These are phyloP conservation scores for Diplazon laetatorius DNA, from an alignment of 2,888 invertebrate genomes.

Conservation along the genomic window DNA sequence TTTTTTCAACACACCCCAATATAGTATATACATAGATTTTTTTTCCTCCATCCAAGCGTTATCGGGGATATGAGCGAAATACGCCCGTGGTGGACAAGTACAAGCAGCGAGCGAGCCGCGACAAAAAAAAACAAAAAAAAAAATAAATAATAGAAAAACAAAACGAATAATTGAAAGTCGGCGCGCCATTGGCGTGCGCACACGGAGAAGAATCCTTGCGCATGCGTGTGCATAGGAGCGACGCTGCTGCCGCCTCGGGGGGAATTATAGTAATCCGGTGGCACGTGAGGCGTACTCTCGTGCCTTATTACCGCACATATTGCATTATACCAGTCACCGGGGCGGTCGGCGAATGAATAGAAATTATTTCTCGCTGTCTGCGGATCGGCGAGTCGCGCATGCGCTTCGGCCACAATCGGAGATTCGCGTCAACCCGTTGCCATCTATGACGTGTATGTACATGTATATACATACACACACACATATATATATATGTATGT, in stretches of 20 bases:
- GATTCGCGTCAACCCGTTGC: constrained; percentile 18
- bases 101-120: constrained; percentile 18
- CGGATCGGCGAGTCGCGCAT: constrained; percentile 26
- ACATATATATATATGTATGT: background rate
- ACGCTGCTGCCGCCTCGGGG: constrained; percentile 49
- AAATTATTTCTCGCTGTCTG: constrained; percentile 60
- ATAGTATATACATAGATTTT: too few species aligned
- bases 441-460: constrained; percentile 1
- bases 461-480: background rate
- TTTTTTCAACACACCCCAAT: too few species aligned
- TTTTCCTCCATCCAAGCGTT: constrained; percentile 49
- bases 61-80: constrained; percentile 54
- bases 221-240: constrained; percentile 34
- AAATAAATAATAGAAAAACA: constrained; percentile 53
- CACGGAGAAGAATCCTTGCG: constrained; percentile 49
- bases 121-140: background rate
- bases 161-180: constrained; percentile 19
- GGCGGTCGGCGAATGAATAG: constrained; percentile 63
- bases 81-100: constrained; percentile 30
- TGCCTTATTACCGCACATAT: constrained; percentile 64
- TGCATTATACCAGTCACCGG: constrained; percentile 63
- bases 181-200: background rate
- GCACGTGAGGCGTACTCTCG: constrained; percentile 61
- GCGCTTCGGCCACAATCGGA: constrained; percentile 7
- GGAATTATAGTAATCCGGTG: constrained; percentile 65